Evolutionary conservation across 2,797 vertebrate genomes (phyloP).

Genomic region (Premnoplex brunnescens): DNA sequence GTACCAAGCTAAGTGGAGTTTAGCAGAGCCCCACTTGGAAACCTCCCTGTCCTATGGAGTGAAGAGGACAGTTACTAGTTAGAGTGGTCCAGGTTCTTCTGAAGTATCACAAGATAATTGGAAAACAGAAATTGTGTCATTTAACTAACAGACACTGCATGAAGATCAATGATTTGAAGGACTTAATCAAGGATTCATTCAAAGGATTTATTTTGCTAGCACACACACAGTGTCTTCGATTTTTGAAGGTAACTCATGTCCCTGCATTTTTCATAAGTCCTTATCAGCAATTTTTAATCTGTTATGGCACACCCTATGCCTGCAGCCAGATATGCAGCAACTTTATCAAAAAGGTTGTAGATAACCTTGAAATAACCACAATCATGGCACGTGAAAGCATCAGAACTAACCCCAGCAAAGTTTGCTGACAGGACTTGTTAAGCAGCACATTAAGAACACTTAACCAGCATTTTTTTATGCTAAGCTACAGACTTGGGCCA

Average conservation of each 20-base stretch:
- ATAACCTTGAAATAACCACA: neutral
- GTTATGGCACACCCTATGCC: neutral
- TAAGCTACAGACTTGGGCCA: neutral
- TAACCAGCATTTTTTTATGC: neutral
- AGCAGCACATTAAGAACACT: neutral
- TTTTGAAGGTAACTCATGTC: neutral
- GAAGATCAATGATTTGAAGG: neutral
- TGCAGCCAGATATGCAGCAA: neutral
- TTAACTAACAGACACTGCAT: neutral
- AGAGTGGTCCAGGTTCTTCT: neutral
- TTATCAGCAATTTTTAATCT: neutral
- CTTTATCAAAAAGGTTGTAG: neutral
- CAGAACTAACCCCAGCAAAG: neutral
- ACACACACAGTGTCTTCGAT: rapidly evolving
- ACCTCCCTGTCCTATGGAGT: neutral
- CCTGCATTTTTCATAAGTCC: neutral
- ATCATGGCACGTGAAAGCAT: neutral
- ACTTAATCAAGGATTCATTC: neutral
- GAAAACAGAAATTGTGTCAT: neutral
- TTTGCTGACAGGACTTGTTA: neutral
- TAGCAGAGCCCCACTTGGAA: neutral
- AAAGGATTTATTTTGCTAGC: neutral
- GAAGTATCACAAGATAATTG: neutral
- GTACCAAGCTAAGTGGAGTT: neutral
- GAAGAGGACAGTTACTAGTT: neutral